These are phyloP conservation scores for Pedetes capensis DNA, from an alignment of 2,113 vertebrate species.

Conservation along the genomic window DNA sequence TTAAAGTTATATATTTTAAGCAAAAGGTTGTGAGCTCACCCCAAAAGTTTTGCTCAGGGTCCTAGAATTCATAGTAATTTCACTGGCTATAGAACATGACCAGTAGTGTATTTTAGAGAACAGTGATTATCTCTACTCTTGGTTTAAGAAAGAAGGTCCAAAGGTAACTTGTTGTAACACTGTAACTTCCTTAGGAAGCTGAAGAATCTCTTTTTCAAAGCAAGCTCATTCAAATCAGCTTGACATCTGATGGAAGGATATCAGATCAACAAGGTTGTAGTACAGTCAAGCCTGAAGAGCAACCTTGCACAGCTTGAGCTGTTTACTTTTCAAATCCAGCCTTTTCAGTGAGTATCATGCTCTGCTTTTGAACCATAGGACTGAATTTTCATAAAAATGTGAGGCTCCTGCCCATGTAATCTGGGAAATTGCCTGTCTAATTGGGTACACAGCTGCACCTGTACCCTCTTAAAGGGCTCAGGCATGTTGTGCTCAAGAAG, in stretches of 20 bases:
- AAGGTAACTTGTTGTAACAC: neutral
- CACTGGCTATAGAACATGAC: neutral
- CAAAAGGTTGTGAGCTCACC: neutral
- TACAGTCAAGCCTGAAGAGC: constrained; percentile 27
- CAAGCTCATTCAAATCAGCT: neutral
- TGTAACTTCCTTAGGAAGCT: neutral
- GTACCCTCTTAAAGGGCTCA: constrained; percentile 58
- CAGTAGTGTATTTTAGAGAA: neutral
- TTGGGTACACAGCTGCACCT: constrained; percentile 65
- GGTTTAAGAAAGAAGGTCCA: neutral
- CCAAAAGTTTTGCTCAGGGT: neutral
- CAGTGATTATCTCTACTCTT: neutral
- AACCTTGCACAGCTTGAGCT: constrained; percentile 35
- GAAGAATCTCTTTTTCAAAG: neutral
- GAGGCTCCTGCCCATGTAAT: constrained; percentile 50
- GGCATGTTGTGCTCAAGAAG: constrained; percentile 56
- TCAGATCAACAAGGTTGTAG: constrained; percentile 17
- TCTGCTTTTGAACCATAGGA: constrained; percentile 30
- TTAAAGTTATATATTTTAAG: neutral
- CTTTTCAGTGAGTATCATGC: neutral
- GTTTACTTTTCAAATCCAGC: constrained; percentile 27
- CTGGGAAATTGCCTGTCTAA: constrained; percentile 69
- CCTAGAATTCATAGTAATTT: neutral
- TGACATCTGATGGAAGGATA: neutral
- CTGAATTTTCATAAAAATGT: constrained; percentile 60